A percentile compares a stretch with the other conserved stretches of the same genome.
Evolutionary conservation across 2,113 vertebrate genomes (phyloP).

Genomic region (Oncorhynchus keta): DNA sequence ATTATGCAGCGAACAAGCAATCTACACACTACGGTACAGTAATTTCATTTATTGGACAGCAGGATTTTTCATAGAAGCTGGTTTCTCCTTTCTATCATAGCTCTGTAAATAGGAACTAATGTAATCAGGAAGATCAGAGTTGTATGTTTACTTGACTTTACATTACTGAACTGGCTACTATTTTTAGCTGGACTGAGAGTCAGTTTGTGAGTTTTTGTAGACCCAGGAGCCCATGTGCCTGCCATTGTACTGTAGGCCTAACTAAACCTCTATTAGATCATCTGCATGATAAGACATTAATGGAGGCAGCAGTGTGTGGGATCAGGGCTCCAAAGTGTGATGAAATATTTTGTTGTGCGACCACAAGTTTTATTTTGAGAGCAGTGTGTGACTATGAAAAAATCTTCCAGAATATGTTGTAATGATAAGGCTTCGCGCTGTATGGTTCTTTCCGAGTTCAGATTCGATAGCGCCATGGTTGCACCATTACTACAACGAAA

Average conservation of each 20-base stretch:
- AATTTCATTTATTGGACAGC: not conserved
- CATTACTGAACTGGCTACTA: not conserved
- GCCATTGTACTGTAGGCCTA: not conserved
- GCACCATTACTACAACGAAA: too few relatives aligned
- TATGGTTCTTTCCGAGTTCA: too few relatives aligned
- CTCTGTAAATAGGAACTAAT: not conserved
- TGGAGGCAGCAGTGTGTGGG: too few relatives aligned
- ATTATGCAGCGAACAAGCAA: not conserved
- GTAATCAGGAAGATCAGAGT: not conserved
- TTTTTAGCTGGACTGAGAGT: not conserved
- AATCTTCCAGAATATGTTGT: too few relatives aligned
- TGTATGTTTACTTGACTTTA: not conserved
- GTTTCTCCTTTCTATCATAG: not conserved
- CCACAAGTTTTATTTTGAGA: too few relatives aligned
- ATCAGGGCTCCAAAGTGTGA: too few relatives aligned
- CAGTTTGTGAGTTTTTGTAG: not conserved
- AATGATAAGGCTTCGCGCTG: too few relatives aligned
- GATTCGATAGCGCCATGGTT: too few relatives aligned
- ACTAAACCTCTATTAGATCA: not conserved
- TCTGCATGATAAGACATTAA: slow-evolving; percentile 4
- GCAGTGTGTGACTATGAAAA: too few relatives aligned
- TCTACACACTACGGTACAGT: not conserved
- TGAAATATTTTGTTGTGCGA: too few relatives aligned
- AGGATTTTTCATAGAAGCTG: not conserved
- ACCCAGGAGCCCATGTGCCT: too few relatives aligned